Percentiles rank a stretch among this genome's conserved stretches.
Evolutionary conservation across 37 sponge, comb jelly and placozoan genomes (phyloP).

Genomic region (Ianthella basta): DNA sequence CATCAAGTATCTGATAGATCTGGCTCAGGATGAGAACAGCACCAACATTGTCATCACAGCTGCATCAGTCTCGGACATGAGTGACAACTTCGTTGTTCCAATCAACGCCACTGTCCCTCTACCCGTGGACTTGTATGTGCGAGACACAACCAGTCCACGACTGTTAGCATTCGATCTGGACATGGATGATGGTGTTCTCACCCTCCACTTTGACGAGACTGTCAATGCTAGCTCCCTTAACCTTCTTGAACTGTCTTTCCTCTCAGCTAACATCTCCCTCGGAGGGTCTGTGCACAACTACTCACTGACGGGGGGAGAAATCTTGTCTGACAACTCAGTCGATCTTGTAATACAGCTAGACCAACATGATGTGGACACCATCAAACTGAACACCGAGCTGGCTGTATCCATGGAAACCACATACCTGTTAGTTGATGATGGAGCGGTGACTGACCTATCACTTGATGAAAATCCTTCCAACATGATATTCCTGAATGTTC

Average conservation of each 20-base stretch:
- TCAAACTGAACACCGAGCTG: slow-evolving; percentile 70
- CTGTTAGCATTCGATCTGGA: slow-evolving; percentile 76
- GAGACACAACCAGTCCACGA: slow-evolving; percentile 61
- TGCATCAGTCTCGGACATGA: slow-evolving; percentile 60
- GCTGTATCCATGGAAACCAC: slow-evolving; percentile 68
- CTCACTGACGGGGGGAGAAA: slow-evolving; percentile 44
- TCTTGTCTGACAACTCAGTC: slow-evolving; percentile 49
- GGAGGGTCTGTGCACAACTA: background rate
- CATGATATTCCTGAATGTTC: slow-evolving; percentile 1
- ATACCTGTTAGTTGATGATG: slow-evolving; percentile 39
- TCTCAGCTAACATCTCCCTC: slow-evolving; percentile 39
- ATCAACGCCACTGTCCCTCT: slow-evolving; percentile 40
- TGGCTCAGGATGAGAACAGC: slow-evolving; percentile 62
- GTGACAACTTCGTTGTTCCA: slow-evolving; percentile 52
- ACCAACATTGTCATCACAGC: slow-evolving; percentile 59
- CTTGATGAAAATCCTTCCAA: slow-evolving; percentile 40
- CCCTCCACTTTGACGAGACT: slow-evolving; percentile 85
- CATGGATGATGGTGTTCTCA: slow-evolving; percentile 57
- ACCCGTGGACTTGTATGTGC: slow-evolving; percentile 52
- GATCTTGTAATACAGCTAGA: slow-evolving; percentile 47
- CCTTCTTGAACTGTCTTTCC: background rate
- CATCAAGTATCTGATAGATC: slow-evolving; percentile 72
- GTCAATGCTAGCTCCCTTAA: slow-evolving; percentile 68
- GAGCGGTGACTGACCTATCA: slow-evolving; percentile 64
- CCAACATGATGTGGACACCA: slow-evolving; percentile 65